phyloP scores from a whole-genome alignment of 2,113 vertebrate species.

The Oxyura jamaicensis region DNA sequence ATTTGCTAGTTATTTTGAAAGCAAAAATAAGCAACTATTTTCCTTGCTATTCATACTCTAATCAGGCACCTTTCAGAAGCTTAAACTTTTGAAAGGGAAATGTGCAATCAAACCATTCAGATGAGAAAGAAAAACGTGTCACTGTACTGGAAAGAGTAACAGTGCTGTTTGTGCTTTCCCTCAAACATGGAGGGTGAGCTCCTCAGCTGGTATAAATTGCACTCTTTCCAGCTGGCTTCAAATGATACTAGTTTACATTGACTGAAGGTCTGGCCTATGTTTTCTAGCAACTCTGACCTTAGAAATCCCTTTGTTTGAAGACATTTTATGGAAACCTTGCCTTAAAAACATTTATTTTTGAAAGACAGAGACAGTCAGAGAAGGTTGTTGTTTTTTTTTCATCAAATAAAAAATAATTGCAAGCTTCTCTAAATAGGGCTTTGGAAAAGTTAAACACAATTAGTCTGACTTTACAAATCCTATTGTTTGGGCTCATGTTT shows the following conservation, averaged over 20 bases:
- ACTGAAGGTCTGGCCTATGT: neutral
- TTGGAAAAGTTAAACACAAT: neutral
- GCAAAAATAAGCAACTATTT: neutral
- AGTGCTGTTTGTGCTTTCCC: neutral
- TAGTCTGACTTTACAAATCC: neutral
- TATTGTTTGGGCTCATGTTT: neutral
- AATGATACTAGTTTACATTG: neutral
- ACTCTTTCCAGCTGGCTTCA: neutral
- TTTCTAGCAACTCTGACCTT: neutral
- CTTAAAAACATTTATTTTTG: neutral
- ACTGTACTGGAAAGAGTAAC: neutral
- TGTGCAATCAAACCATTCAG: neutral
- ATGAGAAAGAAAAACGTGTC: neutral
- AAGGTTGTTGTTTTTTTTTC: neutral
- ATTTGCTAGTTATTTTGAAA: neutral
- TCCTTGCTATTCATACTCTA: neutral
- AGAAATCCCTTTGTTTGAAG: constrained; percentile 13
- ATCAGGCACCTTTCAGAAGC: neutral
- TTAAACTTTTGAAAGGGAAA: neutral
- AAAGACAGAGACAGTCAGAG: neutral
- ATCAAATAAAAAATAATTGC: neutral
- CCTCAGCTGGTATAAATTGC: neutral
- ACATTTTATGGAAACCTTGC: neutral
- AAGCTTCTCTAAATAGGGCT: neutral
- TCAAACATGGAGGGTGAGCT: neutral